These are phyloP conservation scores for Bicyclus anynana DNA, from an alignment of 1,140 invertebrate species.

Conservation along the genomic window DNA sequence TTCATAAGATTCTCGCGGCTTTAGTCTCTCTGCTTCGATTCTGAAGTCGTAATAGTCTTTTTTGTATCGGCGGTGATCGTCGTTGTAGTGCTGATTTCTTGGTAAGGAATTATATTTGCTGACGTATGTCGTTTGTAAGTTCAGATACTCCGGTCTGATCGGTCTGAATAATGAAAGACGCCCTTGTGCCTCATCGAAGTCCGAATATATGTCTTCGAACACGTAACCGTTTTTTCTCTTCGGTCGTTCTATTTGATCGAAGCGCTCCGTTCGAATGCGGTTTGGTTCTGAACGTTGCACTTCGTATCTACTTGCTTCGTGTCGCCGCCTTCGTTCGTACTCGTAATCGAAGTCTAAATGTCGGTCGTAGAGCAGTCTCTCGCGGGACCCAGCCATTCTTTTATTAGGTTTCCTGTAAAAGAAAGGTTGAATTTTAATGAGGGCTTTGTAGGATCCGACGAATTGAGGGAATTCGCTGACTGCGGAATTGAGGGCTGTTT, in stretches of 20 bases:
- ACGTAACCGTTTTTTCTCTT: slow-evolving; percentile 70
- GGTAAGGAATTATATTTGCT: slow-evolving; percentile 64
- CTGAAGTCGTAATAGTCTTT: slow-evolving; percentile 69
- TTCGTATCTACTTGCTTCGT: slow-evolving; percentile 27
- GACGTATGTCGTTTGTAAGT: slow-evolving; percentile 57
- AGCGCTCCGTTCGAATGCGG: slow-evolving; percentile 26
- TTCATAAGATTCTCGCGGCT: slow-evolving; percentile 49
- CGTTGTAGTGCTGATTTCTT: slow-evolving; percentile 55
- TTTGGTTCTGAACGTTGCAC: slow-evolving; percentile 20
- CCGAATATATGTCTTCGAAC: slow-evolving; percentile 73
- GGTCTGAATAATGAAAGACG: slow-evolving; percentile 68
- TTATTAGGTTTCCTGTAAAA: slow-evolving; percentile 51
- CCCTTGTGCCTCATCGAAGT: slow-evolving; percentile 69
- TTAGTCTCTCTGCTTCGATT: slow-evolving; percentile 50
- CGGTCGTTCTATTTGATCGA: slow-evolving; percentile 42
- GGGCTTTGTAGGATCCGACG: slow-evolving; percentile 28
- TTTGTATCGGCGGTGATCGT: slow-evolving; percentile 47
- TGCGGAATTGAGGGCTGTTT: slow-evolving; percentile 17
- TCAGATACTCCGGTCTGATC: slow-evolving; percentile 71
- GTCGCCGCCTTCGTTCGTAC: slow-evolving; percentile 37
- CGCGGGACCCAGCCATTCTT: slow-evolving; percentile 66
- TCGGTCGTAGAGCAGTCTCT: slow-evolving; percentile 57
- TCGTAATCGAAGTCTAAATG: slow-evolving; percentile 49
- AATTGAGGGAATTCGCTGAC: slow-evolving; percentile 29
- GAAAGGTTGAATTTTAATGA: slow-evolving; percentile 54